Evolutionary conservation across 2,888 invertebrate species (phyloP).

Genomic region (Erebia palarica): DNA sequence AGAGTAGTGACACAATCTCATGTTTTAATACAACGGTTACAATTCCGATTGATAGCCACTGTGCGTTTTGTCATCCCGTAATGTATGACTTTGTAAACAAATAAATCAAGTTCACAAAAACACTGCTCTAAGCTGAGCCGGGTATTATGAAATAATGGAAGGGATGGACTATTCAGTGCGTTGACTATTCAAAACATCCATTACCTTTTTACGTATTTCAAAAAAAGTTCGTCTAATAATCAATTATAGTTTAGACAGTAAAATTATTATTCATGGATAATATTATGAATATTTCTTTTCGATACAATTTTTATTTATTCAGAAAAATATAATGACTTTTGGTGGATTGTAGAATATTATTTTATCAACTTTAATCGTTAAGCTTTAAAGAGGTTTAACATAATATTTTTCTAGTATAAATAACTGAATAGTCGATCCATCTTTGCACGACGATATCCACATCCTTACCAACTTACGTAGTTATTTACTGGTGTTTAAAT

Average conservation of each 20-base stretch:
- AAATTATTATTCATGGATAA: not conserved
- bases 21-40: slow-evolving; percentile 46
- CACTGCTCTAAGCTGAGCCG: not conserved
- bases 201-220: no score
- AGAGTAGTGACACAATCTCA: slow-evolving; percentile 59
- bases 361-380: no score
- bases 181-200: not conserved
- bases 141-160: not conserved
- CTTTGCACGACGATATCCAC: not conserved
- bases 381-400: no score
- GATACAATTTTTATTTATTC: no score
- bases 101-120: not conserved
- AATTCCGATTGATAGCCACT: slow-evolving; percentile 40
- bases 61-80: slow-evolving; percentile 43
- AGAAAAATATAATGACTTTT: not conserved
- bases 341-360: no score
- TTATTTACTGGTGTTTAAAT: slow-evolving; percentile 15
- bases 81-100: not conserved
- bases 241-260: not conserved
- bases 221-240: not conserved
- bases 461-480: not conserved
- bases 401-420: not conserved
- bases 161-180: not conserved
- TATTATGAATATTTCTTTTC: not conserved
- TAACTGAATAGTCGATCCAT: not conserved